A percentile compares a stretch with the other conserved stretches of the same genome.
phyloP scores from a whole-genome alignment of 2,797 vertebrate genomes.

The Oophaga sylvatica region DNA sequence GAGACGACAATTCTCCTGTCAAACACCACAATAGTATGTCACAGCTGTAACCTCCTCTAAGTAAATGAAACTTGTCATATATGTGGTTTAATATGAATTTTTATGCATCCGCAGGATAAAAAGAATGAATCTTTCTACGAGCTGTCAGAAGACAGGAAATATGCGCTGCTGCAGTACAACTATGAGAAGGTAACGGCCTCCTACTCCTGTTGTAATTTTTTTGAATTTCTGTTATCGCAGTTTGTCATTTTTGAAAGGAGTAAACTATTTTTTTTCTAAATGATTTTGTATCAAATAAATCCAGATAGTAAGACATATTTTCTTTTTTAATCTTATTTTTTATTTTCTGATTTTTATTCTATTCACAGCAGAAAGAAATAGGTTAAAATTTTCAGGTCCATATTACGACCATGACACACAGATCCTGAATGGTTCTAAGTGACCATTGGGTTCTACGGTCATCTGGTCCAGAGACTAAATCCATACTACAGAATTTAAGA shows the following conservation, averaged over 20 bases:
- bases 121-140: constrained; percentile 68
- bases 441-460: too few relatives aligned
- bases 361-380: too few relatives aligned
- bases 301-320: neutral
- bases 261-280: neutral
- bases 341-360: too few relatives aligned
- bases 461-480: too few relatives aligned
- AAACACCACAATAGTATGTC: constrained; percentile 77
- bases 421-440: too few relatives aligned
- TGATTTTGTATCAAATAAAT: neutral
- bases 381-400: too few relatives aligned
- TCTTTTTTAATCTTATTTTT: neutral
- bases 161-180: constrained; percentile 73
- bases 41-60: constrained; percentile 5
- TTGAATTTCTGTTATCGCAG: neutral
- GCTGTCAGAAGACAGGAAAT: constrained; percentile 72
- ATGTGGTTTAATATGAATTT: neutral
- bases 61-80: neutral
- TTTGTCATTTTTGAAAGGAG: neutral
- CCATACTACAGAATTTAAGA: too few relatives aligned
- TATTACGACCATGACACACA: too few relatives aligned
- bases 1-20: constrained; percentile 66
- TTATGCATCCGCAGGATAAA: constrained; percentile 67
- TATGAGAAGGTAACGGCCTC: constrained; percentile 72
- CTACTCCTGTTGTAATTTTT: neutral